phyloP scores from a whole-genome alignment of 2,888 invertebrate genomes.

The Limenitis camilla region DNA sequence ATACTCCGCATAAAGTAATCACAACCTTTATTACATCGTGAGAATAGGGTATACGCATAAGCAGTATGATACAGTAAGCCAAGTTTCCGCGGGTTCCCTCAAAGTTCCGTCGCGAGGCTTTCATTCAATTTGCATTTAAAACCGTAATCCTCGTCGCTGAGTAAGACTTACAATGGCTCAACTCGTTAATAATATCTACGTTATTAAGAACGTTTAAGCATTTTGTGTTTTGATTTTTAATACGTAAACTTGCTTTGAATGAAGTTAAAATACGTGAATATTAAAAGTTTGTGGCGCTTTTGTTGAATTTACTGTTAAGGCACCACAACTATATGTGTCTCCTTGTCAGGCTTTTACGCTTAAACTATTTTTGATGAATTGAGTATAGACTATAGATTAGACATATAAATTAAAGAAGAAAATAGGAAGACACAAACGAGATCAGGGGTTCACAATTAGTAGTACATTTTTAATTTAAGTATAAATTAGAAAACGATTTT shows the following conservation, averaged over 20 bases:
- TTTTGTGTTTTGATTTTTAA: neutral
- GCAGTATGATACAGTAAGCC: slow-evolving; percentile 35
- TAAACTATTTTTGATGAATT: no score
- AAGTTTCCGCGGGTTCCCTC: slow-evolving; percentile 33
- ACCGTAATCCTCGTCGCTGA: slow-evolving; percentile 37
- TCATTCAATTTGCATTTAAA: slow-evolving; percentile 40
- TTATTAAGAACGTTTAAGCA: slow-evolving; percentile 12
- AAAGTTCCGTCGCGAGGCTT: slow-evolving; percentile 47
- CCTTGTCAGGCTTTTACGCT: no score
- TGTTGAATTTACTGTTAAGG: neutral
- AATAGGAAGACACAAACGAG: no score
- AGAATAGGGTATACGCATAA: slow-evolving; percentile 14
- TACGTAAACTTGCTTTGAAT: neutral
- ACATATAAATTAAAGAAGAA: no score
- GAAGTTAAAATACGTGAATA: neutral
- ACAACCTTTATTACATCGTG: no score
- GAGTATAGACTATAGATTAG: no score
- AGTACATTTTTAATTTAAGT: no score
- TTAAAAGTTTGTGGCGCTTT: neutral
- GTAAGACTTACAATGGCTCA: slow-evolving; percentile 28
- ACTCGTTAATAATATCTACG: slow-evolving; percentile 22
- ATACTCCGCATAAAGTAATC: no score
- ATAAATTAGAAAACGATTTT: no score
- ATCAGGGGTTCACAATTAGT: no score
- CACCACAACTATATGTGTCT: no score